phyloP scores from a whole-genome alignment of 2,888 invertebrate species.

The Unio delphinus region DNA sequence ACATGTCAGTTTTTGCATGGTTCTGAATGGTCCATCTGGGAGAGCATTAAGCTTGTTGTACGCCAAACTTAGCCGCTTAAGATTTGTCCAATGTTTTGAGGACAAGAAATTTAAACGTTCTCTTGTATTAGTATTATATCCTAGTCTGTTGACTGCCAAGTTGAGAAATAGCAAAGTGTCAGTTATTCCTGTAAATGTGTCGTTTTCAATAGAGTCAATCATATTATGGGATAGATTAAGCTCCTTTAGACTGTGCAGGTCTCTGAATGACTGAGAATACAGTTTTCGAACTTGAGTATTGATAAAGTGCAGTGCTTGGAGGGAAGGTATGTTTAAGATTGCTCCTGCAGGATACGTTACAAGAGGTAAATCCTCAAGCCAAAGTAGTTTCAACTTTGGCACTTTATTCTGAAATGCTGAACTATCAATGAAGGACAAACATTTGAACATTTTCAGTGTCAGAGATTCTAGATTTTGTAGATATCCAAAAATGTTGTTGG shows the following conservation, averaged over 20 bases:
- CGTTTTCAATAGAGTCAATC: slow-evolving; percentile 9
- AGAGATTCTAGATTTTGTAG: slow-evolving; percentile 31
- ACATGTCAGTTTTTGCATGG: slow-evolving; percentile 36
- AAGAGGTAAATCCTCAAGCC: slow-evolving; percentile 22
- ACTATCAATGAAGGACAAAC: slow-evolving; percentile 10
- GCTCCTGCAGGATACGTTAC: slow-evolving; percentile 29
- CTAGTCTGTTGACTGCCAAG: slow-evolving; percentile 13
- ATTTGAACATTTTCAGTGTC: slow-evolving; percentile 22
- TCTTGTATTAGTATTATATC: neutral
- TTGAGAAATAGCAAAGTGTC: slow-evolving; percentile 19
- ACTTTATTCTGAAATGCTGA: slow-evolving; percentile 22
- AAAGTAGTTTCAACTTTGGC: slow-evolving; percentile 24
- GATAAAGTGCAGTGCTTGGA: slow-evolving; percentile 30
- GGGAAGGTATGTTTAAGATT: slow-evolving; percentile 20
- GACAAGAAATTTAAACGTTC: slow-evolving; percentile 12
- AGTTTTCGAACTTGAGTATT: slow-evolving; percentile 34
- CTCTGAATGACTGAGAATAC: slow-evolving; percentile 16
- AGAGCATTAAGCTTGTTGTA: slow-evolving; percentile 38
- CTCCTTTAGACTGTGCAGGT: slow-evolving; percentile 13
- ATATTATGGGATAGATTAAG: slow-evolving; percentile 12
- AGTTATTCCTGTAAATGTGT: slow-evolving; percentile 20
- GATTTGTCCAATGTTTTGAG: slow-evolving; percentile 19
- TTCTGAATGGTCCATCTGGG: slow-evolving; percentile 39
- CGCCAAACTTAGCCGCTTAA: slow-evolving; percentile 42
- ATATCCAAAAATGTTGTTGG: slow-evolving; percentile 18